phyloP scores from a whole-genome alignment of 2,113 vertebrate species.

The Okapia johnstoni region DNA sequence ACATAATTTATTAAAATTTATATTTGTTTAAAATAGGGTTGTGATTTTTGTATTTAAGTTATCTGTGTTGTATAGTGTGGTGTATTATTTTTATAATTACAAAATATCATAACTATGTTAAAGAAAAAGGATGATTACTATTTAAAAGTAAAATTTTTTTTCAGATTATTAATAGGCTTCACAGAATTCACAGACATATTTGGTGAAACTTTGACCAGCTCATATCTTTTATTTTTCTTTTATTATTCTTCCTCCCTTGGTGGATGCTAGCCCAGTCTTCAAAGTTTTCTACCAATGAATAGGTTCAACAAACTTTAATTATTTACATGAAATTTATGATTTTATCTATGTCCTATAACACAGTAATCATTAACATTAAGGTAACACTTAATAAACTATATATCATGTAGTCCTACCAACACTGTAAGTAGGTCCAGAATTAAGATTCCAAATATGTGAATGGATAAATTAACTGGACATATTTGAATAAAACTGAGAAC shows the following conservation, averaged over 20 bases:
- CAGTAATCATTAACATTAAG: neutral
- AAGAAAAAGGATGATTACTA: neutral
- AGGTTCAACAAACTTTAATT: neutral
- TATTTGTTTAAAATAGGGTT: neutral
- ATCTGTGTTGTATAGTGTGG: neutral
- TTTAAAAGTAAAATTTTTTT: neutral
- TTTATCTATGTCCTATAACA: neutral
- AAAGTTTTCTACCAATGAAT: neutral
- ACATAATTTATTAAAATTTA: neutral
- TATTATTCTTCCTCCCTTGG: neutral
- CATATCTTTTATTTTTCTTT: neutral
- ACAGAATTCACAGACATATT: neutral
- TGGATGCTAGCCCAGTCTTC: neutral
- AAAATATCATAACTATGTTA: neutral
- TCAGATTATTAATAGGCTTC: neutral
- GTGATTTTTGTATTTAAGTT: neutral
- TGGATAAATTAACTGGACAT: neutral
- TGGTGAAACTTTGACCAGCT: neutral
- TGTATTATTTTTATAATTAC: neutral
- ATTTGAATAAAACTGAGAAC: neutral
- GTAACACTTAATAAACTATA: neutral
- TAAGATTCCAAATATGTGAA: neutral
- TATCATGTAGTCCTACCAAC: neutral
- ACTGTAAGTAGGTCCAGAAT: neutral
- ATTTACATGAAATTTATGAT: neutral